phyloP scores from a whole-genome alignment of 2,888 invertebrate species.

The Odontomyia ornata region DNA sequence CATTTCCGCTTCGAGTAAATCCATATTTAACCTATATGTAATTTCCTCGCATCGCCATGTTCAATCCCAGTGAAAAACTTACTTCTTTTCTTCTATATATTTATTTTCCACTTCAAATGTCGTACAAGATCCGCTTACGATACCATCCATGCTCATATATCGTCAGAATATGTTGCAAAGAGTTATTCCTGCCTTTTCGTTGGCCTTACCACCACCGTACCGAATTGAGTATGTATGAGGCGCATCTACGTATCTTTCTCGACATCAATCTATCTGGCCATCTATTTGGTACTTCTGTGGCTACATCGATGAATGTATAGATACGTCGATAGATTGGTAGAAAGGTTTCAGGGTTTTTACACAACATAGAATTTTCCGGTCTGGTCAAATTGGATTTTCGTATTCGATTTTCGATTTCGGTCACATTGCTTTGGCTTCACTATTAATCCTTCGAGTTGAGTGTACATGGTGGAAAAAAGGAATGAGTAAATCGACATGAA shows the following conservation, averaged over 20 bases:
- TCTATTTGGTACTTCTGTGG: neutral
- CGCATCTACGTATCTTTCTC: neutral
- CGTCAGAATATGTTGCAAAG: neutral
- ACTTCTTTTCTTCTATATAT: conserved; percentile 5
- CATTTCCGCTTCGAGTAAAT: neutral
- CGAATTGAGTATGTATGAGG: neutral
- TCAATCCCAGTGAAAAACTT: conserved; percentile 7
- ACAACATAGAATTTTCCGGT: conserved; percentile 27
- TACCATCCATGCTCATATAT: neutral
- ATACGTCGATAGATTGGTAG: conserved; percentile 1
- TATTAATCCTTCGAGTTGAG: conserved; percentile 8
- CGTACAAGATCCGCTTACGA: conserved; percentile 1
- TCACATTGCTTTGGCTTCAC: conserved; percentile 32
- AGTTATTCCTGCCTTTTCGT: neutral
- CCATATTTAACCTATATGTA: conserved; percentile 13
- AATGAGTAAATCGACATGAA: no score
- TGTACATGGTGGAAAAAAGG: neutral
- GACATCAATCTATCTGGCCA: conserved; percentile 6
- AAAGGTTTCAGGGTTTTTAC: conserved; percentile 25
- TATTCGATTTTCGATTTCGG: conserved; percentile 40
- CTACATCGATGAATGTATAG: neutral
- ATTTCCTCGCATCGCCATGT: conserved; percentile 2
- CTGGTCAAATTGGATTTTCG: conserved; percentile 34
- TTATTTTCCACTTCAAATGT: conserved; percentile 34
- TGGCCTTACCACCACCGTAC: neutral